Evolutionary conservation across 2,888 invertebrate genomes (phyloP).

Genomic region (Lepidocyrtoides sp.): DNA sequence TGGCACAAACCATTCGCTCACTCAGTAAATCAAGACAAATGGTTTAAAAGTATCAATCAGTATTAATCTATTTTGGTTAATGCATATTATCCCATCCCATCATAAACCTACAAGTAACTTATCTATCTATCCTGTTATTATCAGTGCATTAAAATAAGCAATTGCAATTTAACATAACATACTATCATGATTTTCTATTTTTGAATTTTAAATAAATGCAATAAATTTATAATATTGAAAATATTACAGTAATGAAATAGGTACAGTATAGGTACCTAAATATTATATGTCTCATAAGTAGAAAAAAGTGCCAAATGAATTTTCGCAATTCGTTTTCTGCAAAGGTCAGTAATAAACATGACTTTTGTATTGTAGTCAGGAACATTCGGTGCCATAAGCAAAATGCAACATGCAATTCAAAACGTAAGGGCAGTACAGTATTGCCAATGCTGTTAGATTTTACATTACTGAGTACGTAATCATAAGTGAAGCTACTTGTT

Average conservation of each 20-base stretch:
- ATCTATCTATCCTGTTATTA: too few relatives aligned
- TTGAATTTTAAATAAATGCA: too few relatives aligned
- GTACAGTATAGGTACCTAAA: neutral
- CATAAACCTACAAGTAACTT: too few relatives aligned
- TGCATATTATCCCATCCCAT: neutral
- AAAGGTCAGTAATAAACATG: slow-evolving; percentile 27
- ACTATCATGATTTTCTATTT: too few relatives aligned
- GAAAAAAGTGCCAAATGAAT: neutral
- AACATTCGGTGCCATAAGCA: neutral
- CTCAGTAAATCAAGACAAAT: neutral
- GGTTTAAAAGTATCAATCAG: neutral
- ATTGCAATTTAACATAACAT: too few relatives aligned
- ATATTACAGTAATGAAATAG: neutral
- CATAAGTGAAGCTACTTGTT: neutral
- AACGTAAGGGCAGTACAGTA: neutral
- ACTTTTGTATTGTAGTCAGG: neutral
- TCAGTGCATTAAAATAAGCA: too few relatives aligned
- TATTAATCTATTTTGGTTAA: neutral
- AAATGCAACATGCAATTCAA: slow-evolving; percentile 12
- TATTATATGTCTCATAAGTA: neutral
- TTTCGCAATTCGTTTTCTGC: neutral
- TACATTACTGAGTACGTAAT: neutral
- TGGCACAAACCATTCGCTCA: neutral
- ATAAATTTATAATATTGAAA: too few relatives aligned
- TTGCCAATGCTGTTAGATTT: neutral